Base-by-base conservation (phyloP, 2,797 vertebrate genomes). In the Leptodactylus fallax region DNA sequence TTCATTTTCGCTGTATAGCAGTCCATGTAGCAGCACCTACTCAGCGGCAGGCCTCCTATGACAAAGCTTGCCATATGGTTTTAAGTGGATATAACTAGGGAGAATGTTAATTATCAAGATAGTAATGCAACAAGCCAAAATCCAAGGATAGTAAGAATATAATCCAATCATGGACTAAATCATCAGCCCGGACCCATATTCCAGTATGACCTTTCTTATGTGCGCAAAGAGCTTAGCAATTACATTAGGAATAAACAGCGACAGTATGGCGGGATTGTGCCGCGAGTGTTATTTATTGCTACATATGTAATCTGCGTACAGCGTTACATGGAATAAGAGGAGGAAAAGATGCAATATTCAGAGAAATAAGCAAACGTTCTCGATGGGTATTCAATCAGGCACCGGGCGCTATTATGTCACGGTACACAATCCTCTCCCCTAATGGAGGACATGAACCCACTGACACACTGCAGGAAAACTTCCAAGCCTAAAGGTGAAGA, bases 131-230 rank as follows among this genome's bases (percentile, higher is more conserved):
- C 95, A 94, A 95, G 95, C 93, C 93, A 90, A 94, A 95, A 96
- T 94, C 95, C 95, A 95, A n/a, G 92, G 92, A 94, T 93, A 93
- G 94, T 95, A 96, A 96, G 95, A 96, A 95, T 96, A 94, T 98
- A 97, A 98, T 98, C 96, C 95, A 92, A 96, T 97, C 93, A 93
- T 93, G 77, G 92, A 86, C 91, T 90, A 63, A 91, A 92, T 92
- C 92, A 91, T 1, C 88, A 94, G 94, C 94, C 92, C 92, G 93
- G 91, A 89, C 90, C 21, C 45, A 90, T 14, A 61, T 23, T 6
- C 65, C 86, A 83, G 36, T 1, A 53, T 79, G 88, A 89, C 88
- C 85, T 89, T 63, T 53, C 84, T 67, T 77, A 85, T 81, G 61
- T 53, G 36, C 79, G 69, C 60, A 60, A 82, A 81, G 47, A 78